Conservation (phyloP, 1,140 invertebrate genomes). For the Aphelenchoides fujianensis region DNA sequence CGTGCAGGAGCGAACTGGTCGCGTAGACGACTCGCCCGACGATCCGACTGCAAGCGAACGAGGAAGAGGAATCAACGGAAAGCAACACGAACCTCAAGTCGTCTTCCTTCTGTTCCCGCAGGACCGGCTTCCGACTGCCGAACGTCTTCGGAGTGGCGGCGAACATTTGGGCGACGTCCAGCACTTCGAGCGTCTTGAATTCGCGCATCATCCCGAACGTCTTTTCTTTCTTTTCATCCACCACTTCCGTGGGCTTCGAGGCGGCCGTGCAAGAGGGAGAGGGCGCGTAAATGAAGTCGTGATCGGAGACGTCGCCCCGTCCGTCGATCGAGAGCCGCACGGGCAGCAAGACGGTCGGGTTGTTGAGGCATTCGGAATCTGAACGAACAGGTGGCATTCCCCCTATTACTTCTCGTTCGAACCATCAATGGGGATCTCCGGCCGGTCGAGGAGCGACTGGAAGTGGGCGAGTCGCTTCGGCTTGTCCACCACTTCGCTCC, state of each 20-base stretch:
- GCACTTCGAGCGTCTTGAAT: neutral
- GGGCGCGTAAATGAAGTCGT: slow-evolving; percentile 9
- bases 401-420: slow-evolving; percentile 9
- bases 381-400: neutral
- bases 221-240: slow-evolving; percentile 3
- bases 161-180: too few relatives aligned
- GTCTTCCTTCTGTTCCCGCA: too few relatives aligned
- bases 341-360: neutral
- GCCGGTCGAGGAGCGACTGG: neutral
- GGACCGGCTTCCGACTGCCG: too few relatives aligned
- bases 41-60: neutral
- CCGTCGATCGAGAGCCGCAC: neutral
- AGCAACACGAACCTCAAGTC: too few relatives aligned
- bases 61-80: too few relatives aligned
- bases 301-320: slow-evolving; percentile 6
- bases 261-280: too few relatives aligned
- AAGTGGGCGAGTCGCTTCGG: neutral
- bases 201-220: neutral
- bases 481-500: neutral
- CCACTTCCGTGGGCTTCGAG: too few relatives aligned
- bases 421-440: neutral
- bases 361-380: neutral
- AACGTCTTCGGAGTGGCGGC: neutral
- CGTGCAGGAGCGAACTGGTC: neutral
- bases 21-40: slow-evolving; percentile 1